Percentiles rank a stretch among this genome's conserved stretches.
These are phyloP conservation scores for Penelope pileata DNA, from an alignment of 2,113 vertebrate genomes.

Conservation along the genomic window DNA sequence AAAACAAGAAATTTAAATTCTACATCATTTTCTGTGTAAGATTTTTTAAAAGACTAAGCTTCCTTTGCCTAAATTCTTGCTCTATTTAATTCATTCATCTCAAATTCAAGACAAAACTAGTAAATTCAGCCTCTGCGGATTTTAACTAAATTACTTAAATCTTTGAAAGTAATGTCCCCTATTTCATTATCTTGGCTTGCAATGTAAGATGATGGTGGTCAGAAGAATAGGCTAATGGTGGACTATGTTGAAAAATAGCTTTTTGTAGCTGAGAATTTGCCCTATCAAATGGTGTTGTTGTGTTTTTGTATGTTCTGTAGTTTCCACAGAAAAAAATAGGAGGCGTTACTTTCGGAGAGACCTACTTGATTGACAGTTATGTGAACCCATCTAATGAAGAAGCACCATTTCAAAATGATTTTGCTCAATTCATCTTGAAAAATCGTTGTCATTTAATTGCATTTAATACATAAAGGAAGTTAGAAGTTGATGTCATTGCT, in stretches of 20 bases:
- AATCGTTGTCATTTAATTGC: fast-evolving
- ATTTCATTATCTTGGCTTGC: too few species aligned
- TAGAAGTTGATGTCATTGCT: too few species aligned
- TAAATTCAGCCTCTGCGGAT: background rate
- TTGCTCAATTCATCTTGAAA: background rate
- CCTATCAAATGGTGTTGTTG: too few species aligned
- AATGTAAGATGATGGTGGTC: too few species aligned
- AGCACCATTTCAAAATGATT: background rate
- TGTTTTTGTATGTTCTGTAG: too few species aligned
- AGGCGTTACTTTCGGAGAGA: too few species aligned
- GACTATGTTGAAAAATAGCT: too few species aligned
- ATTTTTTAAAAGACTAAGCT: background rate
- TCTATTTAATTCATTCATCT: background rate
- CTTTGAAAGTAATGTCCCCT: too few species aligned
- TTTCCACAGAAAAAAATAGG: too few species aligned
- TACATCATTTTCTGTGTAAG: background rate
- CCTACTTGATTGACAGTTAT: background rate
- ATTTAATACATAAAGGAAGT: background rate
- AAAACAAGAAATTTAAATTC: background rate
- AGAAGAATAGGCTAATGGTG: too few species aligned
- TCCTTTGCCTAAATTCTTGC: background rate
- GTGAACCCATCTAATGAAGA: background rate
- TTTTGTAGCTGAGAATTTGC: too few species aligned
- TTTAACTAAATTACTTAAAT: background rate
- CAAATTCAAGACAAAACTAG: background rate